Conservation (phyloP, 1,140 invertebrate species). For the Lordiphosa mommai region DNA sequence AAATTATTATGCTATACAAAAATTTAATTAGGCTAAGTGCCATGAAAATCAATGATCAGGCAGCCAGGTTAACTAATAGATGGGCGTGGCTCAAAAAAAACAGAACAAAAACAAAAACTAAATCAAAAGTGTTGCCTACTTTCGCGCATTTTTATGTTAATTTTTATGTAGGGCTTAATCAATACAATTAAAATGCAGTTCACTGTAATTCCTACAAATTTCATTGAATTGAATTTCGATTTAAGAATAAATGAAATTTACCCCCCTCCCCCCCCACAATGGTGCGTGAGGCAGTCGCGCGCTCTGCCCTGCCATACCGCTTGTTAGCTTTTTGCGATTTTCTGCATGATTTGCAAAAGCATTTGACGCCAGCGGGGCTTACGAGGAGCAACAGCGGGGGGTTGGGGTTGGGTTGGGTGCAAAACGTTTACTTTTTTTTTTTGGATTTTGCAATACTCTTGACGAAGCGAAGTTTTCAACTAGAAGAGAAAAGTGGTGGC, state of each 20-base stretch:
- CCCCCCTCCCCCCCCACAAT: neutral
- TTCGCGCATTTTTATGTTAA: no score
- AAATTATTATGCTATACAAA: constrained; percentile 33
- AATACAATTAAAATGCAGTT: constrained; percentile 38
- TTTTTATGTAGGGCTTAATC: no score
- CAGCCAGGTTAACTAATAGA: constrained; percentile 1
- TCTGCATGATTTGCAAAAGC: constrained; percentile 50
- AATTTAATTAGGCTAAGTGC: constrained; percentile 74
- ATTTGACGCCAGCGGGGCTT: constrained; percentile 15
- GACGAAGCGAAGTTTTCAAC: no score
- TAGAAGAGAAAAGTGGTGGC: no score
- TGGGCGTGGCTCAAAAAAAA: no score
- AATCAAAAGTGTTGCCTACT: no score
- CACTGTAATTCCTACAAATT: no score
- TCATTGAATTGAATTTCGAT: constrained; percentile 53
- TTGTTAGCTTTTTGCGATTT: constrained; percentile 41
- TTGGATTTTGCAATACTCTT: no score
- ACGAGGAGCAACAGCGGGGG: neutral
- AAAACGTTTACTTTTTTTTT: no score
- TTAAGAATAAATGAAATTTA: constrained; percentile 59
- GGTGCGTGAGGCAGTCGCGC: neutral
- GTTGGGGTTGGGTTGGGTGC: neutral
- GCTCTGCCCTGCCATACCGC: no score
- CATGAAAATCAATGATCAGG: constrained; percentile 45
- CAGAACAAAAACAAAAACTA: no score